Conservation (phyloP, 2,797 vertebrate genomes). For the Hirundo rustica region DNA sequence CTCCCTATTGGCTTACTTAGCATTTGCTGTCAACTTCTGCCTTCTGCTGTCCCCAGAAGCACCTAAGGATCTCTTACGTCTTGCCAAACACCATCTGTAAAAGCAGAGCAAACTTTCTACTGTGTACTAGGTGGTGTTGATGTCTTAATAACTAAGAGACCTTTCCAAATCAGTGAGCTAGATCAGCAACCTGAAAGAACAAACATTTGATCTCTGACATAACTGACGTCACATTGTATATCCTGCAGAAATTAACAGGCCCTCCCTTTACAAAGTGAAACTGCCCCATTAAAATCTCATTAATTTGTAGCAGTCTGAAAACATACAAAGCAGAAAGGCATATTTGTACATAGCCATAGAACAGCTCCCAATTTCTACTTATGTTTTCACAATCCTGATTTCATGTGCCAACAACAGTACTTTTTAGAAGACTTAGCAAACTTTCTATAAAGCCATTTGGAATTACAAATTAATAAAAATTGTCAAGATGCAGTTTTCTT, state of each 20-base stretch:
- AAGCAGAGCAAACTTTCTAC: neutral
- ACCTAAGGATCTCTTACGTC: neutral
- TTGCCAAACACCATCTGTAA: neutral
- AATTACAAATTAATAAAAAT: neutral
- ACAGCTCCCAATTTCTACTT: neutral
- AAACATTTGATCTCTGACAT: slow-evolving; percentile 21
- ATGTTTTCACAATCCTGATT: neutral
- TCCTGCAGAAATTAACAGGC: neutral
- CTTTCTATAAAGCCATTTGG: neutral
- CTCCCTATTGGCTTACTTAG: neutral
- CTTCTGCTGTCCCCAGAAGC: neutral
- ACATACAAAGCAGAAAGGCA: neutral
- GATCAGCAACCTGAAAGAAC: neutral
- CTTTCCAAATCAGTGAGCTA: neutral
- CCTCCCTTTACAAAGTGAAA: slow-evolving; percentile 16
- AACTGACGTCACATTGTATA: neutral
- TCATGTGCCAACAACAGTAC: neutral
- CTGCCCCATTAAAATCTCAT: neutral
- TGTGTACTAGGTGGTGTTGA: neutral
- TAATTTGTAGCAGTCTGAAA: neutral
- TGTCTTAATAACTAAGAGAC: neutral
- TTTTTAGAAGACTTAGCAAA: neutral
- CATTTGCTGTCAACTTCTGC: neutral
- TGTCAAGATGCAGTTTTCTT: neutral
- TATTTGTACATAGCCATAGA: neutral